phyloP scores from a whole-genome alignment of 2,888 invertebrate species.

The Clepsis dumicolana region DNA sequence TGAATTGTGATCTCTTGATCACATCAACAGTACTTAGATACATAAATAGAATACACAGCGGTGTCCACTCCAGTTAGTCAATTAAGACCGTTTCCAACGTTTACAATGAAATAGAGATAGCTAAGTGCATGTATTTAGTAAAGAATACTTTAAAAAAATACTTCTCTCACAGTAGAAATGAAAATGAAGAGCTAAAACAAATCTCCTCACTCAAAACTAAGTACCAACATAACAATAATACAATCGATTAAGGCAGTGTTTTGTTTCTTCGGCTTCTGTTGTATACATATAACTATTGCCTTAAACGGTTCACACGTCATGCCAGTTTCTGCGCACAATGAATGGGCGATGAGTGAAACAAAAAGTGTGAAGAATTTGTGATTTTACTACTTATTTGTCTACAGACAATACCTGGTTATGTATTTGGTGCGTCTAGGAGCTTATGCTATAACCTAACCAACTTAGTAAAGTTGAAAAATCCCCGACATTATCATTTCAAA shows the following conservation, averaged over 20 bases:
- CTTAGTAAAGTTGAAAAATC: too few species aligned
- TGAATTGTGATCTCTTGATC: too few species aligned
- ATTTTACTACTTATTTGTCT: not conserved
- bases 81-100: too few species aligned
- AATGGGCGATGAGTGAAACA: constrained; percentile 1
- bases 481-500: too few species aligned
- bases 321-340: not conserved
- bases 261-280: constrained; percentile 17
- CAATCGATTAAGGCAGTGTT: constrained; percentile 14
- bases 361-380: not conserved
- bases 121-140: too few species aligned
- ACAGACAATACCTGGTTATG: too few species aligned
- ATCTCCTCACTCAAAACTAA: not conserved
- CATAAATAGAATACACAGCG: too few species aligned
- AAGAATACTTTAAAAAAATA: too few species aligned
- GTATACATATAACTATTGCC: constrained; percentile 3
- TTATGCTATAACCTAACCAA: too few species aligned
- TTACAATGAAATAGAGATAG: too few species aligned
- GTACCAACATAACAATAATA: constrained; percentile 10
- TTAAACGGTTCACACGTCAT: constrained; percentile 11
- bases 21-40: too few species aligned
- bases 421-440: not conserved
- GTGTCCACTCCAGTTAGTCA: too few species aligned
- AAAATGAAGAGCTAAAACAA: not conserved
- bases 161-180: not conserved